Base-by-base conservation (phyloP, 1,140 invertebrate genomes). In the Drosophila aff. region DNA sequence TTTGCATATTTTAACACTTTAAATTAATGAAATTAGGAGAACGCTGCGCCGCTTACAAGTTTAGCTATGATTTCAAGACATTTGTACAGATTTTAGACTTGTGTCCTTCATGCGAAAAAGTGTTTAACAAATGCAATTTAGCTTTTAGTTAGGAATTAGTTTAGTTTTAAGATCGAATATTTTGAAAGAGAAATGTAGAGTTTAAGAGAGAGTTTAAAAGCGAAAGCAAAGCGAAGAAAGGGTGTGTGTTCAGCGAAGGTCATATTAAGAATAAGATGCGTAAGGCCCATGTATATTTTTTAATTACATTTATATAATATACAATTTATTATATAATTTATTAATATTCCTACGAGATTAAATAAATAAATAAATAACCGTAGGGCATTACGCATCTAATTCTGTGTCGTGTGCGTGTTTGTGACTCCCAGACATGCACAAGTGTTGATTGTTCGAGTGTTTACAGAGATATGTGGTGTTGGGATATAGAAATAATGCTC, bases 371-470 rank as follows among this genome's bases (percentile, higher is more conserved):
- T 10, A 9, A 33, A 33, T 9, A 33, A 33, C 3, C 2, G 10
- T 0, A 33, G 11, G 33, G 33, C 43, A 18, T 46, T 46, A 47
- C 13, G 46, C 49, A 52, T 52, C 49, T 33, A 33, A 52, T 3
- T 52, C 49, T 18, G 5, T 18, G 28, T 7, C 7, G 10, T 31
- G n/a, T 18, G 28, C 16, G 11, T 38, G 52, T 21, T 21, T 38
- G 52, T 55, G 52, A 55, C 53, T 57, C 36, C 53, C 53, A 57
- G 21, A 3, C 53, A 57, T 57, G 53, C 53, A 26, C 53, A 26
- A 57, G 53, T 57, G 21, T 57, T 1, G 13, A 21, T 4, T 55
- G 33, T 55, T 21, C 6, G 11, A 53, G 28, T 36, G 50, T 53
- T 33, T 7, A 52, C 4, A 33, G n/a, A 52, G 4, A 26, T 38